These are phyloP conservation scores for Phalacrocorax pelagicus DNA, from an alignment of 2,113 vertebrate species.

Conservation along the genomic window DNA sequence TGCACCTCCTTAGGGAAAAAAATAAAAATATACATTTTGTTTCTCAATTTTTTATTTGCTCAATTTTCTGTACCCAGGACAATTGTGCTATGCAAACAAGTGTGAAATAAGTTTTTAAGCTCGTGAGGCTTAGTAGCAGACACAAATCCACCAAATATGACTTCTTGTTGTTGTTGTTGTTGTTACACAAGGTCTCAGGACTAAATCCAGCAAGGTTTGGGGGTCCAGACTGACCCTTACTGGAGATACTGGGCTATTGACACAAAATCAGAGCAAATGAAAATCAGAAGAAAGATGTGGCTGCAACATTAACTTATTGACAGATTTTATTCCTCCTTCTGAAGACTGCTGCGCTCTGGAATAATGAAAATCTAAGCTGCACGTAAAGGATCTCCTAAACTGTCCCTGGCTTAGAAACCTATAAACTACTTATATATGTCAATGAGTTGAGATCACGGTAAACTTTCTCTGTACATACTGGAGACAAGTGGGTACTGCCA, in stretches of 20 bases:
- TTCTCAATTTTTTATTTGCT: background rate
- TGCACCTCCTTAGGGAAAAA: background rate
- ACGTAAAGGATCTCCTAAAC: background rate
- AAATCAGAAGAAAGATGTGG: background rate
- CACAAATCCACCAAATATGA: background rate
- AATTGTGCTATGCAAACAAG: background rate
- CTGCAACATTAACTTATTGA: background rate
- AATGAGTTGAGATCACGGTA: background rate
- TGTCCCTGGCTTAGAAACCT: background rate
- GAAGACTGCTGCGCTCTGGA: background rate
- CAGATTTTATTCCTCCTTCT: background rate
- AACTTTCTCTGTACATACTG: background rate
- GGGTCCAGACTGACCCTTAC: background rate
- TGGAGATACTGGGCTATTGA: background rate
- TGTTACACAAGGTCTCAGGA: background rate
- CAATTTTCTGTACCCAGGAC: background rate
- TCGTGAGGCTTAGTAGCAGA: background rate
- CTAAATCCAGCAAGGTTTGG: background rate
- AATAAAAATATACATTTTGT: fast-evolving
- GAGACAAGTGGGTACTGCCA: background rate
- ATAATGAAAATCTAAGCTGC: background rate
- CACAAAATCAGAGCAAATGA: background rate
- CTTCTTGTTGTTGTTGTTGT: too few relatives aligned
- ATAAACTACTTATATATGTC: background rate
- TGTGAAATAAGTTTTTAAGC: background rate